Percentiles rank a stretch among this genome's conserved stretches.
phyloP scores from a whole-genome alignment of 2,888 invertebrate species.

The Meliscaeva auricollis region DNA sequence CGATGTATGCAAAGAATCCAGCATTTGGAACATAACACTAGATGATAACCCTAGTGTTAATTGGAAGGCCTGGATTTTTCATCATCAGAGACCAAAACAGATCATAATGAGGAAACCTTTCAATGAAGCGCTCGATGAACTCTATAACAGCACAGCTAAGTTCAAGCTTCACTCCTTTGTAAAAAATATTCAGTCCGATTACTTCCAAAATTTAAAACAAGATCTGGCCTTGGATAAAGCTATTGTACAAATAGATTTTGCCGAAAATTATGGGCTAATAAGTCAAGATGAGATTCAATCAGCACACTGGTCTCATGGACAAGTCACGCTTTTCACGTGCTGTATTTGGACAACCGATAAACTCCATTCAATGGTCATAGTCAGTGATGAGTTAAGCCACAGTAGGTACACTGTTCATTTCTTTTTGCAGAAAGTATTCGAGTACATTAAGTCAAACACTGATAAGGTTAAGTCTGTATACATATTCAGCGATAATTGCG shows the following conservation, averaged over 20 bases:
- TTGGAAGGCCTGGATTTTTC: slow-evolving; percentile 21
- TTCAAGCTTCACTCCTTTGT: slow-evolving; percentile 30
- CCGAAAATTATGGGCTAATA: background rate
- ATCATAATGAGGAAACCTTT: slow-evolving; percentile 31
- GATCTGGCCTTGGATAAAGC: background rate
- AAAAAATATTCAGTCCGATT: slow-evolving; percentile 3
- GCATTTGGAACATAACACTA: no score
- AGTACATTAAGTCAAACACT: no score
- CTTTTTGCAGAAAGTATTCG: no score
- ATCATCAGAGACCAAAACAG: slow-evolving; percentile 30
- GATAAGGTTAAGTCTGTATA: no score
- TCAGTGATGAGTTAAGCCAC: slow-evolving; percentile 6
- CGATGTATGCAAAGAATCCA: no score
- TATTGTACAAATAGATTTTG: slow-evolving; percentile 1
- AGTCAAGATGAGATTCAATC: slow-evolving; percentile 1
- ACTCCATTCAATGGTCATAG: background rate
- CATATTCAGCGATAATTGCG: no score
- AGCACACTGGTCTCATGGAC: background rate
- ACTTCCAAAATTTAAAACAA: slow-evolving; percentile 24
- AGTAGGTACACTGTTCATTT: no score
- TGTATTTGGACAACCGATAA: background rate
- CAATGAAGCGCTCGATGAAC: slow-evolving; percentile 35
- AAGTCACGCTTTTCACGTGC: slow-evolving; percentile 1
- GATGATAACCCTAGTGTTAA: no score
- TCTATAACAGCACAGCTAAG: slow-evolving; percentile 28